Base-by-base conservation (phyloP, 64 coral and sea anemone genomes). In the Montipora foliosa region DNA sequence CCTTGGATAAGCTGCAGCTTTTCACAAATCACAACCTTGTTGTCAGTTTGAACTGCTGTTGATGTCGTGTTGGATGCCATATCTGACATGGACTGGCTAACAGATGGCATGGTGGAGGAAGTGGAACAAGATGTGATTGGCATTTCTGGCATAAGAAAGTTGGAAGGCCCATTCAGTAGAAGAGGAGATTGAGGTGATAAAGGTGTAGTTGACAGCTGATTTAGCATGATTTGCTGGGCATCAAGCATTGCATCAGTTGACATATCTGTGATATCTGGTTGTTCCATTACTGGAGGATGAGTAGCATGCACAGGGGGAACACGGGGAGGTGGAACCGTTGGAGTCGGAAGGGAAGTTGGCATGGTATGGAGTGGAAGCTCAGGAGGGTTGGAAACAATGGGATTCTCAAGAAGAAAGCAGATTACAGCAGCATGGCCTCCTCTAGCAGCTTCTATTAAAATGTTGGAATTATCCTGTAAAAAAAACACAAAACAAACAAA, bases 371-470 rank as follows among this genome's bases (percentile, higher is more conserved):
- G 90, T 14, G 87, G 93, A 12, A 96, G 92, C 17, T 99, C 98
- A 37, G 98, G 92, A 29, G 92, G 98, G 9, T 93, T 96, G 15
- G 90, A 81, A 78, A 93, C 93, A 15, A 95, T 95, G 29, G 96
- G 94, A 61, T 95, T 95, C 59, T 99, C 98, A 2, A 99, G 47
- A 19, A 99, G 92, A 45, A 89, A 96, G 49, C 98, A 93, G 11
- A 96, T 91, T 3, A 99, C 98, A 88, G 98, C 92, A 37, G 98
- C 95, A 90, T 96, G 95, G 25, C 98, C 98, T 49, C 98, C 98
- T 88, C 96, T 99, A 37, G 95, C 95, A 70, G 98, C 98, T 71
- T 99, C 98, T 45, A 99, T 94, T 13, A 99, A 60, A 77, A 99
- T 99, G 67, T 93, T 99, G 52, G 98, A 99, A 66, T 95, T 95